Base-by-base conservation (phyloP, 2,113 vertebrate genomes). In the Ammodytes marinus region DNA sequence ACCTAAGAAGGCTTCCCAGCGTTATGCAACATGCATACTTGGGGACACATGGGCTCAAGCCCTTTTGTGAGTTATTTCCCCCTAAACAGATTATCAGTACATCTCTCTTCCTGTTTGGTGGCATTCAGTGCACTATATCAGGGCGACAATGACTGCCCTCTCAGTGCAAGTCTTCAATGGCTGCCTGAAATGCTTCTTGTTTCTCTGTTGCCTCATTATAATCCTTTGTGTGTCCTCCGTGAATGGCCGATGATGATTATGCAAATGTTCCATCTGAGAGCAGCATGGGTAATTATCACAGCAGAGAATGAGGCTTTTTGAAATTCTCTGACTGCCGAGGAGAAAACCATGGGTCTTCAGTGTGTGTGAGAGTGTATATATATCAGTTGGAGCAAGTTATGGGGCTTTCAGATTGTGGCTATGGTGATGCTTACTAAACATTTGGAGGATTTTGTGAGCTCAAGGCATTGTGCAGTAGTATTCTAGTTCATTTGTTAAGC, bases 241-340 rank as follows among this genome's bases (percentile, higher is more conserved):
- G 93, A 95, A 94, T 94, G 93, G 92, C 88, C 93, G 88, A 86
- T 93, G 91, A 94, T 95, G 94, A 95, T 94, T 95, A 95, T 95
- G 94, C 92, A 95, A 94, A 95, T 95, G 83, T 85, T 42, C 80
- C 91, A 86, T 88, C 91, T 80, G 91, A 94, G 91, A 94, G 94
- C 87, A 91, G 88, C 91, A 89, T 90, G 90, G 93, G 94, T 95
- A 95, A 95, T 95, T 95, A 95, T 95, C 94, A 90, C 92, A 92
- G 89, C 67, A 79, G 88, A 91, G 90, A 89, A 89, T 86, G 84
- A 89, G 86, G 79, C 91, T 91, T 92, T 90, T 85, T 91, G 74
- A 91, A 88, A 90, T 84, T 83, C 84, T 93, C 77, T 74, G 83
- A 88, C 87, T 90, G 89, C 91, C 79, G 81, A 89, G 83, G 71